Percentiles rank a stretch among this genome's conserved stretches.
These are phyloP conservation scores for Fistularia tabacaria DNA, from an alignment of 2,797 vertebrate genomes.

Conservation along the genomic window DNA sequence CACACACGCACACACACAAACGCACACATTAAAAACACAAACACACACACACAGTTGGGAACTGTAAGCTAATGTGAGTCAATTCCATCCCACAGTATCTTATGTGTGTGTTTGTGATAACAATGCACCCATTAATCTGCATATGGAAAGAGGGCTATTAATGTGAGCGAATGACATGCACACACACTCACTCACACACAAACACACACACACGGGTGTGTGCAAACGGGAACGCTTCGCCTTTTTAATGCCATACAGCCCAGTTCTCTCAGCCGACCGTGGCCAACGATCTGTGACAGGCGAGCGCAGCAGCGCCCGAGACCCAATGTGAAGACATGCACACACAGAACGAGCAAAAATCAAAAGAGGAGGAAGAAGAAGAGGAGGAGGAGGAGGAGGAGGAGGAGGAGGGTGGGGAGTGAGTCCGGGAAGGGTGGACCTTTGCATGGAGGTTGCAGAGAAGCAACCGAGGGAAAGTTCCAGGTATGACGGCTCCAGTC, in stretches of 20 bases:
- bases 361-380: conserved; percentile 7
- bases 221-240: conserved; percentile 24
- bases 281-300: conserved; percentile 50
- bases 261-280: conserved; percentile 50
- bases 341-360: conserved; percentile 15
- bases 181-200: conserved; percentile 50
- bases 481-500: conserved; percentile 1
- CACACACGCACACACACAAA: background rate
- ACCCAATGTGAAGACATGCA: conserved; percentile 47
- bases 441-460: background rate
- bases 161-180: conserved; percentile 26
- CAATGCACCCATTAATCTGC: conserved; percentile 40
- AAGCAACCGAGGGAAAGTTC: background rate
- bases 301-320: conserved; percentile 44
- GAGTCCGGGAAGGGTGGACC: background rate
- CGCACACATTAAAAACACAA: too few species aligned
- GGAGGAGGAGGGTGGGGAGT: conserved; percentile 6
- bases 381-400: background rate
- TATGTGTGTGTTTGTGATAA: conserved; percentile 21
- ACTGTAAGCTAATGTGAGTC: conserved; percentile 21
- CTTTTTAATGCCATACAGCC: conserved; percentile 49
- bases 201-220: background rate
- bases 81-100: background rate
- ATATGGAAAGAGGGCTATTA: conserved; percentile 14
- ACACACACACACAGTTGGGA: too few species aligned